These are phyloP conservation scores for Micrastur ruficollis DNA, from an alignment of 2,797 vertebrate species.

Conservation along the genomic window DNA sequence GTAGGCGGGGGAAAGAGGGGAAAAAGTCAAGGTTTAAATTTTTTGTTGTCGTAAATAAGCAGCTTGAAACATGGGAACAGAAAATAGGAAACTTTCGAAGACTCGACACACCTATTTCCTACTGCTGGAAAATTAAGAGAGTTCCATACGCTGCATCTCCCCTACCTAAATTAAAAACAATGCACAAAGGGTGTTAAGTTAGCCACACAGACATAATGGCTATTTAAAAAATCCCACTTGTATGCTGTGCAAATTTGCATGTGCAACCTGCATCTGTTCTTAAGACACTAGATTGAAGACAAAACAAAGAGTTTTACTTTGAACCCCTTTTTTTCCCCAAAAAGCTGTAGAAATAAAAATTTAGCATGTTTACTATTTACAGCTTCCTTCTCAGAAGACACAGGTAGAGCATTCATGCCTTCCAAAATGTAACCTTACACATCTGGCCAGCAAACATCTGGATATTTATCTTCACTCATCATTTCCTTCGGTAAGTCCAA, in stretches of 20 bases:
- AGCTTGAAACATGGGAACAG: slow-evolving; percentile 11
- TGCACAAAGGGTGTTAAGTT: slow-evolving; percentile 1
- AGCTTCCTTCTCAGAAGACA: slow-evolving; percentile 71
- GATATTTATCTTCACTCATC: slow-evolving; percentile 84
- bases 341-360: slow-evolving; percentile 33
- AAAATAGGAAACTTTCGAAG: slow-evolving; percentile 28
- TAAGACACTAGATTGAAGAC: background rate
- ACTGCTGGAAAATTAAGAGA: slow-evolving; percentile 32
- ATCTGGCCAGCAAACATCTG: slow-evolving; percentile 85
- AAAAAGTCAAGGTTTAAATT: slow-evolving; percentile 34
- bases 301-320: background rate
- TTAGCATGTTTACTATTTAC: slow-evolving; percentile 74
- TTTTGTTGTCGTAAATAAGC: slow-evolving; percentile 28
- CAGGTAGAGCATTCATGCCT: slow-evolving; percentile 74
- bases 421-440: slow-evolving; percentile 77
- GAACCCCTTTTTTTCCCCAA: background rate
- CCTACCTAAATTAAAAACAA: slow-evolving; percentile 18
- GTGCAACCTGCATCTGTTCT: background rate
- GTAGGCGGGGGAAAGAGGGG: background rate
- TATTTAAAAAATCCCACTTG: background rate
- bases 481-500: slow-evolving; percentile 83
- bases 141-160: background rate
- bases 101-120: slow-evolving; percentile 28
- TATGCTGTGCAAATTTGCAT: background rate
- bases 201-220: background rate